Evolutionary conservation across 2,888 invertebrate species (phyloP), one percentile per base, ranked within the genome.

Genomic region (Caenorhabditis imperialis): DNA sequence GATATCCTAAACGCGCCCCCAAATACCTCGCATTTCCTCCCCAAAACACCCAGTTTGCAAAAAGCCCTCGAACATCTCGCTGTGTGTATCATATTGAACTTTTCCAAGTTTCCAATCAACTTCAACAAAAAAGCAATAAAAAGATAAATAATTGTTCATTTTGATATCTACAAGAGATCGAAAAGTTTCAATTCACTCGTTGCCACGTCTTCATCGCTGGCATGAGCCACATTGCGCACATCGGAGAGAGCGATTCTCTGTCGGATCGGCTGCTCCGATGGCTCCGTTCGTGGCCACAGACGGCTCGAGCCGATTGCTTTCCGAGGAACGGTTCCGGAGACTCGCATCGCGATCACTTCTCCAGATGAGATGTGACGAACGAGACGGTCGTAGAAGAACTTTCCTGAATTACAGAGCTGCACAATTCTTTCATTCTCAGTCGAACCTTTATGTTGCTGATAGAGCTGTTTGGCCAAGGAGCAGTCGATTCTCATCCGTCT

Each of bases 211-310:
- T 45, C 60, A 72, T 75, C 75, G 22, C 63, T 63, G 0, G 75
- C 62, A 90, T 97, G 97, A 10, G 93, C 93, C 1, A 94, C 94
- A 90, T 97, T 97, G 84, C 96, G 92, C 0, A 97, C 96, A 88
- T 97, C 97, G 0, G 96, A 94, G 18, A 96, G 90, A 0, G 96
- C 96, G 90, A 93, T 94, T 86, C 91, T 90, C 1, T 94, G 94
- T 82, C 97, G 90, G 75, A 97, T 92, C 57, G 93, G 92, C 35
- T 50, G 61, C 20, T 30, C 30, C 1, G 23, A 20, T 2, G 55
- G 54, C 35, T 69, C 53, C 14, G 47, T 38, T 16, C 79, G 40
- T 10, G 79, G 77, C 75, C 73, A 77, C 10, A 78, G 54, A 30
- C 65, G 69, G 54, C 77, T 79, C 22, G 72, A 70, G 14, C 81